Evolutionary conservation across 2,888 invertebrate genomes (phyloP).

Genomic region (Ferrisia virgata): DNA sequence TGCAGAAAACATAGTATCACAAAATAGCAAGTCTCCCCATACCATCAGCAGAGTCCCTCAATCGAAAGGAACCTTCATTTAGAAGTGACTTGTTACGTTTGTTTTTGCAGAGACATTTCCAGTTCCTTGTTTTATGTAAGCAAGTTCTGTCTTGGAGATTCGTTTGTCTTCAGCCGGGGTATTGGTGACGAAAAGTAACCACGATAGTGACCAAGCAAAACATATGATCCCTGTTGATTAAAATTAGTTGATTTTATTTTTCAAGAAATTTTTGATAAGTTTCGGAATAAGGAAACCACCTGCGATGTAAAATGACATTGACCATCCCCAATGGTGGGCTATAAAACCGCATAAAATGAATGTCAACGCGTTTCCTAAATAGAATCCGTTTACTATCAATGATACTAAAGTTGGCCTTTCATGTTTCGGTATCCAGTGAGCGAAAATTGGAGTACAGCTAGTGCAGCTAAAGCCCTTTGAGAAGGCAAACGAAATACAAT

Average conservation of each 20-base stretch:
- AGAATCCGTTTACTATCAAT: background rate
- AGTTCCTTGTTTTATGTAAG: slow-evolving; percentile 59
- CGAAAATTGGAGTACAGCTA: background rate
- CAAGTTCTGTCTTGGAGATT: slow-evolving; percentile 68
- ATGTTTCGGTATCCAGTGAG: background rate
- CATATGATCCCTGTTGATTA: slow-evolving; percentile 60
- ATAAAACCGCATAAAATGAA: background rate
- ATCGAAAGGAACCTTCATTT: too few relatives aligned
- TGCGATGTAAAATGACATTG: background rate
- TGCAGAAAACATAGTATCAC: background rate
- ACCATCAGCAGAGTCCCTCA: too few relatives aligned
- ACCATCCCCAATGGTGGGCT: background rate
- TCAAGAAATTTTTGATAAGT: background rate
- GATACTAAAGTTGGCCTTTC: background rate
- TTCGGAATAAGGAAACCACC: background rate
- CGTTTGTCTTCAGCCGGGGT: slow-evolving; percentile 70
- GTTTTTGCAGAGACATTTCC: background rate
- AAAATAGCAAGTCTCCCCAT: too few relatives aligned
- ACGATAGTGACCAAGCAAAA: slow-evolving; percentile 67
- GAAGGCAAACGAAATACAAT: too few relatives aligned
- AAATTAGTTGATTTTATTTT: background rate
- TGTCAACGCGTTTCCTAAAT: background rate
- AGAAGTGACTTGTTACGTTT: too few relatives aligned
- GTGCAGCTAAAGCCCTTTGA: background rate
- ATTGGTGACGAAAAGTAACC: slow-evolving; percentile 69